Evolutionary conservation across 2,888 invertebrate species (phyloP), one percentile per base, ranked within the genome.

Genomic region (Esperia sulphurella): DNA sequence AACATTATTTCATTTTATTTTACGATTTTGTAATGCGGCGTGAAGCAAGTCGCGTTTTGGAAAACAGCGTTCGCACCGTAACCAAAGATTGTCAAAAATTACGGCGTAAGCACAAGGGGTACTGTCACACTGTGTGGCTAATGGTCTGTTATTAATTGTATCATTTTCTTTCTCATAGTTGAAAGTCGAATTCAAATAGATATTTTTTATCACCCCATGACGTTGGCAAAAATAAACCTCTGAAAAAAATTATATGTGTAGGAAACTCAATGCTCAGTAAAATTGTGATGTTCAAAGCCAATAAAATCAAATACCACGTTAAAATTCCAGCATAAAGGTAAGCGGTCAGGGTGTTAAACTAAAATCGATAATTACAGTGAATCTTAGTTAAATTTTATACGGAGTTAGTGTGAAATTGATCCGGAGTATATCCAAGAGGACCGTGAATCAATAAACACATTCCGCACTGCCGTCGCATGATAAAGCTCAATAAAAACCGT

Each of bases 1-100:
- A 81, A 83, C 83, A 81, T 84, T 84, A 83, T 81, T 80, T 83
- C 74, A 82, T 82, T 84, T 79, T 74, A 79, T 75, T 86, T 86
- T 84, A 86, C 77, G 84, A 78, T 78, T 75, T 71, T 64, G 75
- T 87, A 87, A 88, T 70, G 71, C 65, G 59, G 78, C 88, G 78
- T 88, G 85, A 87, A 82, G 81, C 66, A 67, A 74, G 58, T 68
- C 64, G 69, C 79, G 66, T 79, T 86, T 82, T 72, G 73, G 75
- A 71, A 81, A 78, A 75, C 21, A 74, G 58, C 71, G 66, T 70
- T 77, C 79, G 71, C 67, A 66, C 68, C 68, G 73, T 72, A 68
- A 78, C 47, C 78, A 69, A 71, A 73, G 73, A 72, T 73, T 61
- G 68, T 75, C 68, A 71, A 67, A 64, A 39, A 58, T 66, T 67